Evolutionary conservation across 35 echinoderm and acorn worm species (phyloP).

Genomic region (Chiridota heheva): DNA sequence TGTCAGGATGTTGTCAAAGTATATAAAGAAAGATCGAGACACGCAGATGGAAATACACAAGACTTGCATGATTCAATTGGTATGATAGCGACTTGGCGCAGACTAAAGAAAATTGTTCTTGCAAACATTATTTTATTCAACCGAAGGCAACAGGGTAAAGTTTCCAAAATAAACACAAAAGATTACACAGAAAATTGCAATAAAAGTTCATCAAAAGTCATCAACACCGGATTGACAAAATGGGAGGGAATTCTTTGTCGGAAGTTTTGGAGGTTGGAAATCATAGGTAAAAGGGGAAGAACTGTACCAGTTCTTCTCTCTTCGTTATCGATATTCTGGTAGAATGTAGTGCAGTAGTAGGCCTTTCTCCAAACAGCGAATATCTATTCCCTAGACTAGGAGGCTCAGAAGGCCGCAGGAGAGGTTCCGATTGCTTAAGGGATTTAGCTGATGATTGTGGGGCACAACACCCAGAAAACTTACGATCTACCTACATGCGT

Average conservation of each 20-base stretch:
- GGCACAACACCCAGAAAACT: conserved; percentile 34
- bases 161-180: conserved; percentile 55
- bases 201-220: background rate
- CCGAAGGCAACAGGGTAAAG: conserved; percentile 49
- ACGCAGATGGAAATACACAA: too few relatives aligned
- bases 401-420: conserved; percentile 4
- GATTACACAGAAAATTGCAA: conserved; percentile 32
- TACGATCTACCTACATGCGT: conserved; percentile 40
- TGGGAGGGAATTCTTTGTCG: conserved; percentile 29
- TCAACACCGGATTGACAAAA: conserved; percentile 24
- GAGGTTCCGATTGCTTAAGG: conserved; percentile 10
- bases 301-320: conserved; percentile 52
- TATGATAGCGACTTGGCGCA: too few relatives aligned
- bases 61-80: too few relatives aligned
- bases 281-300: conserved; percentile 29
- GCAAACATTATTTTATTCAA: conserved; percentile 57
- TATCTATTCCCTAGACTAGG: conserved; percentile 33
- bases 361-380: conserved; percentile 18
- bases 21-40: too few relatives aligned
- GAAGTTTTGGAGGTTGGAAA: conserved; percentile 42
- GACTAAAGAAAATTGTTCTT: conserved; percentile 19
- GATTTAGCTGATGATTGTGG: conserved; percentile 20
- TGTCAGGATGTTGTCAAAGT: too few relatives aligned
- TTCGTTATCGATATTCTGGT: conserved; percentile 19
- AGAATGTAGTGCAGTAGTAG: conserved; percentile 23